Base-by-base conservation (phyloP, 2,113 vertebrate species). In the Gobio gobio region DNA sequence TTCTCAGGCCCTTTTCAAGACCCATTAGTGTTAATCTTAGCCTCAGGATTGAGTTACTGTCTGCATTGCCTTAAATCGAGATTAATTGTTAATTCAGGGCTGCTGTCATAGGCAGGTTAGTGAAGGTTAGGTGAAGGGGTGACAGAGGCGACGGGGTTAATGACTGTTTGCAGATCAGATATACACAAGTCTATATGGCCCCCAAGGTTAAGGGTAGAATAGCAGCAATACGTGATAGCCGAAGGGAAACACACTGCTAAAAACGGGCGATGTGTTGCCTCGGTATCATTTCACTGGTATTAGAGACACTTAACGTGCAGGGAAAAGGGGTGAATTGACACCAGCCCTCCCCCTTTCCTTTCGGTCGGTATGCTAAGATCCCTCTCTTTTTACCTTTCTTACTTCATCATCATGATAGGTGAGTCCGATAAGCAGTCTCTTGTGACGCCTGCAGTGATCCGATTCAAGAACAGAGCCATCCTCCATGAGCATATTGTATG, bases 371-470 rank as follows among this genome's bases (percentile, higher is more conserved):
- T n/a, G 33, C 24, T 59, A 26, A 73, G 75, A 49, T 77, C 88
- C 86, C 90, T 91, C 85, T 91, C 92, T 91, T 91, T 92, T 92
- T 90, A 92, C 88, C 78, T 89, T 82, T 87, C 61, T 80, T 63
- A 72, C 86, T 84, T 51, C 86, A 85, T 76, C 83, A 89, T 74
- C 51, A 76, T 66, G 77, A 85, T 86, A 82, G 78, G 33, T 64
- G 75, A 79, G 83, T 83, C 61, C n/a, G 82, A 82, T 86, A 82
- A 86, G 77, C 58, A 3, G 64, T 73, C 72, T 82, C 61, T 51
- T 70, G 86, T 87, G 83, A 84, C 79, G 20, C 36, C 51, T 66
- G 59, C 40, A 36, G 61, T 80, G 80, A 66, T 74, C 76, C 45
- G 24, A 10, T 64, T 80, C 56, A 83, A 58, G 76, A 76, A 12